Evolutionary conservation across 2,113 vertebrate genomes (phyloP), one percentile per base, ranked within the genome.

Genomic region (Prochilodus magdalenae): DNA sequence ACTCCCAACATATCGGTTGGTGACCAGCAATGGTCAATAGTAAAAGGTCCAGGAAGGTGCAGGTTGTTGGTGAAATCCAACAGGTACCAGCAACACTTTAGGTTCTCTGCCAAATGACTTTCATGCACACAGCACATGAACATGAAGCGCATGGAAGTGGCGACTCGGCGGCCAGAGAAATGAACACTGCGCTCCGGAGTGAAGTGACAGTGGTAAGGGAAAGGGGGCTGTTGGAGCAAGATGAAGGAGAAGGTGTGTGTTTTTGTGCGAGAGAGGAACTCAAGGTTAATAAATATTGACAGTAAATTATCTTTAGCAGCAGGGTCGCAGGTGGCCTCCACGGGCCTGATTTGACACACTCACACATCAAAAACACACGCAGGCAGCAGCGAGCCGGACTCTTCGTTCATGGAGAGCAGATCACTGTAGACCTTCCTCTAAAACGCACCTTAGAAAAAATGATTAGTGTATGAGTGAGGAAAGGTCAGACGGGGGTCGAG

Each of bases 221-320:
- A 33, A 40, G n/a, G n/a, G 22, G 20, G 12, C 33, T n/a, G 66
- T 73, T 55, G 11, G 26, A 13, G 26, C 18, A 11, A 51, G 6
- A 51, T 44, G 8, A 27, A 70, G 16, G 22, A 60, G 62, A 62
- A 15, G 55, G 40, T 47, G 84, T 77, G 60, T 66, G 84, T 72
- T 77, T 51, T 36, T 69, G 79, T 22, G 73, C 57, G 66, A 72
- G 73, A 81, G 44, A 7, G 73, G 75, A 44, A 87, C 80, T 83
- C 86, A 88, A 90, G 86, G 89, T 91, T 93, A 92, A 93, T 90
- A 90, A 89, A 92, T 93, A 94, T 90, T 90, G 91, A 93, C 90
- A 91, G 90, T 83, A 88, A 92, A 92, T 92, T 90, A 93, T 92
- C 89, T 91, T 87, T 81, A 87, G 86, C 87, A 88, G 86, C 83